A percentile compares a stretch with the other conserved stretches of the same genome.
Evolutionary conservation across 30 jellyfish, hydroid and myxozoan genomes (phyloP).

Genomic region (Chrysaora quinquecirrha): DNA sequence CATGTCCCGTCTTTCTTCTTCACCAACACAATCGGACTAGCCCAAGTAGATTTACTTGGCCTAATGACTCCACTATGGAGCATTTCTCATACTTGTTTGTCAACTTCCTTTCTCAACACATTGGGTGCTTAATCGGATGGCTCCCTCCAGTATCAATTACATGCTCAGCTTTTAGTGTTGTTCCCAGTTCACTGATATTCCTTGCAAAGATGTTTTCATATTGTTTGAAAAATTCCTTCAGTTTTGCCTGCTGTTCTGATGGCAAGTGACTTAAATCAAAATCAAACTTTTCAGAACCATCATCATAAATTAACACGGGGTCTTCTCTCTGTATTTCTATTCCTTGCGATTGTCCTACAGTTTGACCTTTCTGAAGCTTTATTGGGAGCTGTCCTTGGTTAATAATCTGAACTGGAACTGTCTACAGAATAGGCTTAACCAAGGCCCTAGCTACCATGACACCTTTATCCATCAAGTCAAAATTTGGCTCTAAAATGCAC

Average conservation of each 20-base stretch:
- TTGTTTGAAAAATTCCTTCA: not conserved
- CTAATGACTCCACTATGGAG: conserved; percentile 27
- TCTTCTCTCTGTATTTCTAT: conserved; percentile 2
- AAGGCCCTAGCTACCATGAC: conserved; percentile 35
- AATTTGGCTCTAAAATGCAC: conserved; percentile 13
- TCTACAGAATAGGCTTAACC: conserved; percentile 24
- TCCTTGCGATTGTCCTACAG: conserved; percentile 41
- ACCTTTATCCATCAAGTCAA: conserved; percentile 26
- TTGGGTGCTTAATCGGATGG: conserved; percentile 31
- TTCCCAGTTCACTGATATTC: not conserved
- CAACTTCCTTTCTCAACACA: conserved; percentile 44
- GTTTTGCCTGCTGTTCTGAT: not conserved
- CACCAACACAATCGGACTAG: conserved; percentile 49
- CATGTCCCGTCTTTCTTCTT: conserved; percentile 36
- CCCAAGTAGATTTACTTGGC: conserved; percentile 55
- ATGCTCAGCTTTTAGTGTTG: not conserved
- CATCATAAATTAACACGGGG: conserved; percentile 14
- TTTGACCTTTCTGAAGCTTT: conserved; percentile 36
- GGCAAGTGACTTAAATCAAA: conserved; percentile 17
- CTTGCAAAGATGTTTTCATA: not conserved
- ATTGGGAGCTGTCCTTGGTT: conserved; percentile 42
- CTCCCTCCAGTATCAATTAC: conserved; percentile 30
- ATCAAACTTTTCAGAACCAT: not conserved
- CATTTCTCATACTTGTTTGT: conserved; percentile 26
- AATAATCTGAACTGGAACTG: conserved; percentile 23